Base-by-base conservation (phyloP, 1,140 invertebrate species). In the Gryllus bimaculatus region DNA sequence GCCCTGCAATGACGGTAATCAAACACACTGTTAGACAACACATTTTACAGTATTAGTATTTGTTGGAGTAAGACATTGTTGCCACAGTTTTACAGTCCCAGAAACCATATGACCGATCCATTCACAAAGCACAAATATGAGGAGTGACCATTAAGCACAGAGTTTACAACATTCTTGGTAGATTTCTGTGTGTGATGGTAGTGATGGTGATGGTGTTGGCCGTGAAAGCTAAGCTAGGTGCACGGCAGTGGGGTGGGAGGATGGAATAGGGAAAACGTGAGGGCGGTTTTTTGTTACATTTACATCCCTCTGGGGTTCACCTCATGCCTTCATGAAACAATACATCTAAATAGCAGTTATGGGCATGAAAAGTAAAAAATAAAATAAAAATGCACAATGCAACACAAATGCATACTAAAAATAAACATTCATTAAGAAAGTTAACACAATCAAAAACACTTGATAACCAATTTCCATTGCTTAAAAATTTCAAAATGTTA, bases 61-160 rank as follows among this genome's bases (percentile, higher is more conserved):
- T 66, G 18, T 18, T 66, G 54, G 18, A 66, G 18, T 66, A 39
- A 66, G 54, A 66, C 54, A 66, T 66, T 39, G 18, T 66, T 10
- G 10, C 54, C 54, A 66, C 54, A 66, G 18, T 66, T 66, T 66
- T 66, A 66, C 54, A 66, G 18, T 66, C 54, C 54, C 54, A 66
- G 54, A 66, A 66, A 66, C 54, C 54, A 66, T 66, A 66, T 66
- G 54, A 66, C 54, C 39, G 76, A 47, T 77, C 47, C 76, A 77
- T 77, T 49, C 76, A 77, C 76, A 77, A 77, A 77, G 76, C 76
- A 77, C 76, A 77, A 77, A 77, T 77, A 77, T 77, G 47, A 77
- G 74, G 76, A 48, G 76, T 77, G 47, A 77, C 76, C 76, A 77
- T 20, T 8, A 77, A 77, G 76, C 76, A 77, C 76, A 66, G 54